These are phyloP conservation scores for Aricia agestis DNA, from an alignment of 1,140 invertebrate genomes.

Conservation along the genomic window DNA sequence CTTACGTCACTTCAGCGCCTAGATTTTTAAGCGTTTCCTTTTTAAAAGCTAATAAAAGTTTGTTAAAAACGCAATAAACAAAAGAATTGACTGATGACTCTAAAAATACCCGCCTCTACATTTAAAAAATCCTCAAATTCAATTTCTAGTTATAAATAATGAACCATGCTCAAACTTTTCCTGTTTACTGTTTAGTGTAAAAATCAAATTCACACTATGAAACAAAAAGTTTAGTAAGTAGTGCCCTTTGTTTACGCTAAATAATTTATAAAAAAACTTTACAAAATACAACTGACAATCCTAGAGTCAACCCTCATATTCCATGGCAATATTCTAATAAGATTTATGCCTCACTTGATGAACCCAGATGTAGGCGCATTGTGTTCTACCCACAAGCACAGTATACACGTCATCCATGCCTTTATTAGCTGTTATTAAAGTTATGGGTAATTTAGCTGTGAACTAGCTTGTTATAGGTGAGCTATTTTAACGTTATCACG, in stretches of 20 bases:
- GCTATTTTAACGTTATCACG: not conserved
- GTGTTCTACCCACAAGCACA: not conserved
- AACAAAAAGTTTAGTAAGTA: no score
- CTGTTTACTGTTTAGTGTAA: no score
- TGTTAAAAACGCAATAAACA: not conserved
- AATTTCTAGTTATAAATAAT: no score
- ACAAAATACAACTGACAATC: not conserved
- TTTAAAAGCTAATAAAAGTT: not conserved
- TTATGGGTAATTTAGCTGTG: constrained; percentile 1
- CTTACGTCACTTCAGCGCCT: constrained; percentile 18
- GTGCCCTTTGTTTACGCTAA: no score
- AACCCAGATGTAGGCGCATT: constrained; percentile 4
- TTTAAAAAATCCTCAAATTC: no score
- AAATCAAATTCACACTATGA: no score
- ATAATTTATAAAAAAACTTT: no score
- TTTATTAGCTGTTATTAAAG: constrained; percentile 2
- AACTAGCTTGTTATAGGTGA: not conserved
- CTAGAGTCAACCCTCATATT: not conserved
- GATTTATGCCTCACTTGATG: constrained; percentile 1
- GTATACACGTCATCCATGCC: constrained; percentile 1
- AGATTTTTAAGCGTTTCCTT: constrained; percentile 6
- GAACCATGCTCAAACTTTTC: no score
- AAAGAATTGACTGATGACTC: no score
- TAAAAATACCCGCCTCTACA: no score
- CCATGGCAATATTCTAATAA: not conserved